Base-by-base conservation (phyloP, 1,140 invertebrate genomes). In the Lethrus apterus region DNA sequence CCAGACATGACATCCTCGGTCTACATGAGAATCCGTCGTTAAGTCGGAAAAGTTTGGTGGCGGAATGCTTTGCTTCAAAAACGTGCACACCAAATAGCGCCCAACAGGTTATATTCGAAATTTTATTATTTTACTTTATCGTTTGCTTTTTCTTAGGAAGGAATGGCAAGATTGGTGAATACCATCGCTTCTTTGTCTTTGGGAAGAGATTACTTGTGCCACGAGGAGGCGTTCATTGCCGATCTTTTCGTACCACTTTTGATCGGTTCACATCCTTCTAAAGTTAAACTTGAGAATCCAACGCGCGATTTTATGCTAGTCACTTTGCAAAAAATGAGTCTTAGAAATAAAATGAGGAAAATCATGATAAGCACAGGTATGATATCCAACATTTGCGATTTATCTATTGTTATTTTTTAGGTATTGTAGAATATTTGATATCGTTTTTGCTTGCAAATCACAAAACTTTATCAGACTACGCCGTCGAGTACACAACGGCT, bases 121-220 rank as follows among this genome's bases (percentile, higher is more conserved):
- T 46, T 2, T 5, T 13, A 13, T 34, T 10, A 15, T 8, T 8
- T 29, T 13, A 34, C 5, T 7, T 13, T 34, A 7, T 11, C 5
- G 10, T 7, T 7, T 10, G 7, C 4, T 29, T 15, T 18, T 35
- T 18, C 26, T 15, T 14, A 49, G 42, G 40, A 49, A 32, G 18
- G 26, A 3, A 38, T 49, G 24, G 34, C 48, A 17, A 33, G 38
- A 24, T 18, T 50, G 19, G 15, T 50, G 1, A 50, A 50, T 17
- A 21, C 43, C 1, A 31, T 50, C 11, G 42, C 48, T 9, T 50
- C 48, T 1, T 35, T 45, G 21, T 45, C 29, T 36, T 2, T 45
- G 10, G 48, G 48, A n/a, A 30, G 48, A 35, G 34, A 50, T 42
- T 50, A 50, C 30, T 21, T 50, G 13, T 45, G 42, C 9, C 42